A percentile compares a stretch with the other conserved stretches of the same genome.
These are phyloP conservation scores for Cettia cetti DNA, from an alignment of 2,113 vertebrate genomes.

Conservation along the genomic window DNA sequence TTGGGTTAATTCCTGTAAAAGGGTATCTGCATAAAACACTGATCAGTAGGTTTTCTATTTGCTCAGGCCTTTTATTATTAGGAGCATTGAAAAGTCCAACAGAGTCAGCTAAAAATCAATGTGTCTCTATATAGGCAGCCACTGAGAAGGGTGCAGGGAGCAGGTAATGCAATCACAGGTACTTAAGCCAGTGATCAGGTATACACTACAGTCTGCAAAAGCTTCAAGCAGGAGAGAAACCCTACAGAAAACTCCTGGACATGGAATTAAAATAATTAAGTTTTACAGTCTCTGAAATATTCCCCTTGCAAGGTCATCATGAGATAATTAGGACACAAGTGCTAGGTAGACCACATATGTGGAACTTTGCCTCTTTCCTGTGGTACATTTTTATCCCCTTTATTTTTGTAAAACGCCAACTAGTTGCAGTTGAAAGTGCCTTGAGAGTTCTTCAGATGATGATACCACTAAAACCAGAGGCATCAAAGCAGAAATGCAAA, in stretches of 20 bases:
- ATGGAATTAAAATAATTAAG: not conserved
- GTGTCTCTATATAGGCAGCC: not conserved
- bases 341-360: not conserved
- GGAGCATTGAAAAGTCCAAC: not conserved
- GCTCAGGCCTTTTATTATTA: not conserved
- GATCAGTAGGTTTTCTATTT: not conserved
- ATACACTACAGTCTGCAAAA: not conserved
- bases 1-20: not conserved
- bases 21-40: not conserved
- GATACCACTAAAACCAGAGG: not conserved
- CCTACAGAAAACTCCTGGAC: not conserved
- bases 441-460: not conserved
- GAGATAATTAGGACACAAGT: not conserved
- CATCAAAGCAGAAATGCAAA: not conserved
- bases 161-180: slow-evolving; percentile 27
- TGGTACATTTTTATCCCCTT: not conserved
- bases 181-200: slow-evolving; percentile 9
- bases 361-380: not conserved
- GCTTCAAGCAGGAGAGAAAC: not conserved
- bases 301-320: not conserved
- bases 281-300: not conserved
- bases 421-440: not conserved
- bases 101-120: slow-evolving; percentile 36
- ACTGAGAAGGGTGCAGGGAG: not conserved
- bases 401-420: not conserved